Conservation (phyloP, 2,797 vertebrate genomes). For the Discoglossus pictus region DNA sequence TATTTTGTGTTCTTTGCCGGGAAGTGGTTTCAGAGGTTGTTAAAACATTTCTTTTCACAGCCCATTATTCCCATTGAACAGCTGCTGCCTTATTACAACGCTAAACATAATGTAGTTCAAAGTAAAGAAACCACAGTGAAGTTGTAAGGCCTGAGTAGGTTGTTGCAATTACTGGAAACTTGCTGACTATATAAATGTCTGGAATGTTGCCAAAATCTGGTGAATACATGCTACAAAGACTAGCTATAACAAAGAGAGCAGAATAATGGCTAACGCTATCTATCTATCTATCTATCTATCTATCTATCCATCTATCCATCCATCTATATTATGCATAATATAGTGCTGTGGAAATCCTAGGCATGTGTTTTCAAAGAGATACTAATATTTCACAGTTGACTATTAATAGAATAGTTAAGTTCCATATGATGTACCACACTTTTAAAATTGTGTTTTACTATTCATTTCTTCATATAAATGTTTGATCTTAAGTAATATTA, state of each 20-base stretch:
- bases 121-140: slow-evolving; percentile 46
- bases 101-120: slow-evolving; percentile 45
- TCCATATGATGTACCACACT: too few species aligned
- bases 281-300: too few species aligned
- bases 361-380: too few species aligned
- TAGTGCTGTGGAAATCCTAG: too few species aligned
- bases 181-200: slow-evolving; percentile 13
- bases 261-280: neutral
- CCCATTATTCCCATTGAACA: slow-evolving; percentile 51
- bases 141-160: slow-evolving; percentile 34
- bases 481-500: too few species aligned
- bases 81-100: slow-evolving; percentile 52
- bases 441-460: too few species aligned
- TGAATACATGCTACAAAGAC: neutral
- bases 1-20: slow-evolving; percentile 49
- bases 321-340: too few species aligned
- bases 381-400: too few species aligned
- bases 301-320: too few species aligned
- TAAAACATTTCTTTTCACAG: slow-evolving; percentile 53
- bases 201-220: neutral
- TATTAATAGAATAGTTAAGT: too few species aligned
- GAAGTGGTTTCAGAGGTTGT: slow-evolving; percentile 50
- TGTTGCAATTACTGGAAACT: slow-evolving; percentile 29
- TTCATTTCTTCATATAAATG: too few species aligned
- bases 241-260: neutral